Evolutionary conservation across 2,888 invertebrate species (phyloP).

Genomic region (Papilio demoleus): DNA sequence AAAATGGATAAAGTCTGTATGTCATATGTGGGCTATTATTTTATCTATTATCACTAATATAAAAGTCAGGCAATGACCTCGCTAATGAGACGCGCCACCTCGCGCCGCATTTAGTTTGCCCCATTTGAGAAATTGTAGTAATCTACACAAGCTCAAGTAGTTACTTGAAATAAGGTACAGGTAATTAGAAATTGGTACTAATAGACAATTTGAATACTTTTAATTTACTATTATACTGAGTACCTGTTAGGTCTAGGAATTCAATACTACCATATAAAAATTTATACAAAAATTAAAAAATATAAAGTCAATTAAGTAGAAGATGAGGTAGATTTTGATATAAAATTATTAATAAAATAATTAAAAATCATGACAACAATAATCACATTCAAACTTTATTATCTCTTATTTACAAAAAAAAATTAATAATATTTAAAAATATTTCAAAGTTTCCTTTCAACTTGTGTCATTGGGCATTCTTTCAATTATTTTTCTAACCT

Average conservation of each 20-base stretch:
- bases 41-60: not conserved
- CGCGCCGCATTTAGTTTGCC: not conserved
- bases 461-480: constrained; percentile 63
- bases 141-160: not conserved
- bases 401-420: not conserved
- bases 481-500: constrained; percentile 65
- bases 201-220: too few species aligned
- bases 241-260: too few species aligned
- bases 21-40: not conserved
- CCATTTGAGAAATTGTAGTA: not conserved
- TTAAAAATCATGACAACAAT: not conserved
- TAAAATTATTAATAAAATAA: too few species aligned
- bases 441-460: not conserved
- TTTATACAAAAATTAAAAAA: too few species aligned
- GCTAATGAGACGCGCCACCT: not conserved
- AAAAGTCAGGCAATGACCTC: not conserved
- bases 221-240: too few species aligned
- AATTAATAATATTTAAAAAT: not conserved
- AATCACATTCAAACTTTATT: not conserved
- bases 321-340: not conserved
- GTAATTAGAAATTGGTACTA: too few species aligned
- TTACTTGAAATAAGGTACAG: too few species aligned
- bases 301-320: not conserved
- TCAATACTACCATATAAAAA: too few species aligned
- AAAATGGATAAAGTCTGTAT: not conserved